Evolutionary conservation across 2,797 vertebrate species (phyloP).

Genomic region (Melanotaenia pygmaea): DNA sequence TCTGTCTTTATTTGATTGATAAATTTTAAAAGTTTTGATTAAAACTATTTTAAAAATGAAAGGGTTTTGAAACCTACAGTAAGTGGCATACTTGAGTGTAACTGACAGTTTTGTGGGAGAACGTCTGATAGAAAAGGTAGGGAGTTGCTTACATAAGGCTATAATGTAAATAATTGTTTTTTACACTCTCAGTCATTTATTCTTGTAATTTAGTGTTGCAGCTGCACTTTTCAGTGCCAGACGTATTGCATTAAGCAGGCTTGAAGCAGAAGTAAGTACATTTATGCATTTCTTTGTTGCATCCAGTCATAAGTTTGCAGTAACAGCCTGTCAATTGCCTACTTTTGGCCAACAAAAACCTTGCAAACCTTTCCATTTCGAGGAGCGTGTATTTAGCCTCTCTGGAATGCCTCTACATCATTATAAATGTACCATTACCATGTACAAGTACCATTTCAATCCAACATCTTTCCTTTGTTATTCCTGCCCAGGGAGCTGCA

Average conservation of each 20-base stretch:
- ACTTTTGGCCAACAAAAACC: constrained; percentile 49
- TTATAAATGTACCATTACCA: constrained; percentile 51
- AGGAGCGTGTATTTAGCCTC: constrained; percentile 43
- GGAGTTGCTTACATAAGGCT: too few relatives aligned
- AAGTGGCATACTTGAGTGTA: not conserved
- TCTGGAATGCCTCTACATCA: constrained; percentile 51
- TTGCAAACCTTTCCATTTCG: constrained; percentile 44
- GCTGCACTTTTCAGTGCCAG: constrained; percentile 47
- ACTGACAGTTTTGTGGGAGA: not conserved
- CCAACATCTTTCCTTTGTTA: constrained; percentile 53
- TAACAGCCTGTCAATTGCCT: constrained; percentile 53
- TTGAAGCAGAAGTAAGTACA: constrained; percentile 30
- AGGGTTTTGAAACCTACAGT: not conserved
- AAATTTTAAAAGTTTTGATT: constrained; percentile 1
- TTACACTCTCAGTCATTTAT: constrained; percentile 25
- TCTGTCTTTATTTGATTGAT: constrained; percentile 6
- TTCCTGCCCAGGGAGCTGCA: constrained; percentile 49
- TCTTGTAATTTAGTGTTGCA: constrained; percentile 30
- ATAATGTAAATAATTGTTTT: not conserved
- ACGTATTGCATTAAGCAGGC: constrained; percentile 21
- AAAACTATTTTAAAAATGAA: not conserved
- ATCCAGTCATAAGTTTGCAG: constrained; percentile 51
- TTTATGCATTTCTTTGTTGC: constrained; percentile 49
- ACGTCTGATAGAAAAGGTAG: not conserved
- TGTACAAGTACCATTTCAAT: constrained; percentile 55